These are phyloP conservation scores for Numenius arquata DNA, from an alignment of 2,113 vertebrate species.

Conservation along the genomic window DNA sequence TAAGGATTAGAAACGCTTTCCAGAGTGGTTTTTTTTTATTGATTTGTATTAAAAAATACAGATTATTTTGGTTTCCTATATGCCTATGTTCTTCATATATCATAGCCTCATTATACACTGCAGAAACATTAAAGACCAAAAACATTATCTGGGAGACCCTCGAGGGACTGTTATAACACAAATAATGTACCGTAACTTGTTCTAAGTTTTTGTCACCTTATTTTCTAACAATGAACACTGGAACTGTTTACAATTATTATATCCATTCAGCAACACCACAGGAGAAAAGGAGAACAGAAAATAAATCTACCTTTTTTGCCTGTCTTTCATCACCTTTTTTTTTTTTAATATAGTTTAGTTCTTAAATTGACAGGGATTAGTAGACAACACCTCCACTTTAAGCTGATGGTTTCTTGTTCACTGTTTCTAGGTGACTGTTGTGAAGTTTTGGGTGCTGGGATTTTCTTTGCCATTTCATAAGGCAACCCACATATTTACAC, in stretches of 20 bases:
- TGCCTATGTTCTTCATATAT: background rate
- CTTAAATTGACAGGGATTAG: background rate
- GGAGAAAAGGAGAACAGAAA: background rate
- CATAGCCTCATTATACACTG: background rate
- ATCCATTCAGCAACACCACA: background rate
- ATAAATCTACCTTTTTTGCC: background rate
- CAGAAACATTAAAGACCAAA: background rate
- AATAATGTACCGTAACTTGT: background rate
- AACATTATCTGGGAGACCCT: background rate
- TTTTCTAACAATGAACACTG: background rate
- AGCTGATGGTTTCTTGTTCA: background rate
- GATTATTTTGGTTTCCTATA: background rate
- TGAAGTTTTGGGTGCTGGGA: background rate
- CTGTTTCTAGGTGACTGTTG: background rate
- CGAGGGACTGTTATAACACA: background rate
- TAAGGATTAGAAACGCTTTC: background rate
- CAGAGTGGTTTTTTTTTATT: rapidly evolving
- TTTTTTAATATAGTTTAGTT: background rate
- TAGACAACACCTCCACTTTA: background rate
- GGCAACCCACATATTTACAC: background rate
- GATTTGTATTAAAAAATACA: background rate
- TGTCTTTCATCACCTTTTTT: background rate
- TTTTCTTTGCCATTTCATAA: background rate
- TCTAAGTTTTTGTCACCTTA: background rate
- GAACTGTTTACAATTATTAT: background rate